phyloP scores from a whole-genome alignment of 1,140 invertebrate genomes.

The Diplogasteroides magnus region DNA sequence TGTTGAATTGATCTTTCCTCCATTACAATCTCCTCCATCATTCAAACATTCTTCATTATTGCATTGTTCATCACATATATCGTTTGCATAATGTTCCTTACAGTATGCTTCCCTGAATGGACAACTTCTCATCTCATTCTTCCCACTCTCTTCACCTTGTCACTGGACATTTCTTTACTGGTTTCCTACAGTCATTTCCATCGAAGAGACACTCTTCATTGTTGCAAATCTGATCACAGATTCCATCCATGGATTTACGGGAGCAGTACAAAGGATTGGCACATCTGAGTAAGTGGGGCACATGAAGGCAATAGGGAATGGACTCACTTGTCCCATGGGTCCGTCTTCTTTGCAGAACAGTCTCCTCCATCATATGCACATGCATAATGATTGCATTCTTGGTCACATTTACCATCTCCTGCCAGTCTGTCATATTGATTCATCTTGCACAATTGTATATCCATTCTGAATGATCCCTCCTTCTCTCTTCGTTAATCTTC shows the following conservation, averaged over 20 bases:
- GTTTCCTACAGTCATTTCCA: slow-evolving; percentile 73
- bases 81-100: no score
- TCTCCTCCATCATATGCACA: slow-evolving; percentile 93
- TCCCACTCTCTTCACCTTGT: no score
- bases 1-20: no score
- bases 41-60: no score
- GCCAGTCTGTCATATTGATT: slow-evolving; percentile 27
- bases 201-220: slow-evolving; percentile 86
- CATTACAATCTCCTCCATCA: no score
- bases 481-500: not conserved
- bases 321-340: slow-evolving; percentile 88
- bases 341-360: slow-evolving; percentile 74
- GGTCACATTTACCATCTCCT: slow-evolving; percentile 37
- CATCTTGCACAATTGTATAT: slow-evolving; percentile 22
- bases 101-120: no score
- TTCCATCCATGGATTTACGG: slow-evolving; percentile 29
- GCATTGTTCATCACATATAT: no score
- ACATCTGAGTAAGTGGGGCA: slow-evolving; percentile 1
- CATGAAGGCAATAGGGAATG: slow-evolving; percentile 65
- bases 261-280: slow-evolving; percentile 1
- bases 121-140: no score
- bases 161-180: no score
- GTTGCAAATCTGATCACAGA: slow-evolving; percentile 65
- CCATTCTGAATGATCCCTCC: not conserved
- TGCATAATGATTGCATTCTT: slow-evolving; percentile 75